These are phyloP conservation scores for Meloidogyne exigua DNA, from an alignment of 1,140 invertebrate species.

Conservation along the genomic window DNA sequence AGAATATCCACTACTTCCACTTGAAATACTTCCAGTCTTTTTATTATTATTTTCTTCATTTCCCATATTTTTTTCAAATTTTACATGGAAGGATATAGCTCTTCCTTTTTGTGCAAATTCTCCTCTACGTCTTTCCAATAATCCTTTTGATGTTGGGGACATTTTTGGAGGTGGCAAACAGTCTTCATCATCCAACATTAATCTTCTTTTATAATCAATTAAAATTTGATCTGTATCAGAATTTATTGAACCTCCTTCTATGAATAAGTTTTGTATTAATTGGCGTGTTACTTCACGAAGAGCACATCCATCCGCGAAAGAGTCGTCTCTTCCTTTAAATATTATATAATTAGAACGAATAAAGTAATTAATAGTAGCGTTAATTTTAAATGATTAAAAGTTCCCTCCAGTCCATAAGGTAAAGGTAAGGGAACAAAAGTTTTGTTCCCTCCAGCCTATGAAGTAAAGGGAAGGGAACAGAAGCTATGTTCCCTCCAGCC, in stretches of 20 bases:
- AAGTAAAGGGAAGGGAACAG: too few species aligned
- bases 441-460: neutral
- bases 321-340: constrained; percentile 29
- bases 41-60: neutral
- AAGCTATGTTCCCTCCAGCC: neutral
- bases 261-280: constrained; percentile 31
- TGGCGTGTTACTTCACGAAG: constrained; percentile 41
- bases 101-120: constrained; percentile 16
- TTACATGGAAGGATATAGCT: constrained; percentile 33
- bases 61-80: constrained; percentile 35
- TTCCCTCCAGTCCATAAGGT: neutral
- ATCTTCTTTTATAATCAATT: constrained; percentile 38
- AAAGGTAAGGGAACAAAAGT: neutral
- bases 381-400: neutral
- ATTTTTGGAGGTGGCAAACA: neutral
- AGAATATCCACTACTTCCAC: constrained; percentile 6
- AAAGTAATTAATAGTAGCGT: too few species aligned
- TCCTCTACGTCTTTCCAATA: constrained; percentile 17
- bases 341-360: neutral
- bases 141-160: constrained; percentile 14
- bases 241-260: constrained; percentile 50
- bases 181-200: constrained; percentile 30
- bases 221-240: constrained; percentile 27
- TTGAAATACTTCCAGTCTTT: constrained; percentile 10
- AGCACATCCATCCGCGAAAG: constrained; percentile 34